Percentiles rank a stretch among this genome's conserved stretches.
phyloP scores from a whole-genome alignment of 1,140 invertebrate species.

The Dufourea novaeangliae region DNA sequence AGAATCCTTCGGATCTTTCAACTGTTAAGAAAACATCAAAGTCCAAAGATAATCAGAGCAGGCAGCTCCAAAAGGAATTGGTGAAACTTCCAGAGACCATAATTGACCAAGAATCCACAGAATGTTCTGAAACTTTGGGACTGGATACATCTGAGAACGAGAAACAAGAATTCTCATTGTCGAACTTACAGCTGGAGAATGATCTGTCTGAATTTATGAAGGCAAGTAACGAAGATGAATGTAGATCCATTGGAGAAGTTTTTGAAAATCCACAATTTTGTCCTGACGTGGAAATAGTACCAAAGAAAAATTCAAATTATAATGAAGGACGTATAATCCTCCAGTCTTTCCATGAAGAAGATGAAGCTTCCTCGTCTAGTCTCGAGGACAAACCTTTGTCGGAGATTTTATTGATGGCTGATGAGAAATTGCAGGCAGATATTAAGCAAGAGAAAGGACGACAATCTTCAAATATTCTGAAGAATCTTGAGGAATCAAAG shows the following conservation, averaged over 20 bases:
- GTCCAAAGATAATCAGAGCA: not conserved
- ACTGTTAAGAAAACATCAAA: not conserved
- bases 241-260: not conserved
- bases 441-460: not conserved
- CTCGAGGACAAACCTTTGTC: conserved; percentile 34
- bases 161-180: not conserved
- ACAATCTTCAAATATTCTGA: not conserved
- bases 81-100: not conserved
- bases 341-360: not conserved
- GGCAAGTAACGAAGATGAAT: not conserved
- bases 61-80: not conserved
- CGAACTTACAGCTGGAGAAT: not conserved
- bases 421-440: not conserved
- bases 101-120: not conserved
- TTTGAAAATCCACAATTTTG: not conserved
- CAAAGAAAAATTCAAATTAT: not conserved
- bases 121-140: not conserved
- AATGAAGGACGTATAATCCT: not conserved
- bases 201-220: too few species aligned
- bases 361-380: conserved; percentile 46
- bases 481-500: conserved; percentile 29
- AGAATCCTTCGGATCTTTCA: not conserved
- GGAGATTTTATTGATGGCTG: conserved; percentile 15
- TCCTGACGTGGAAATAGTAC: not conserved
- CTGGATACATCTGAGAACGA: not conserved